A percentile compares a stretch with the other conserved stretches of the same genome.
phyloP scores from a whole-genome alignment of 2,888 invertebrate species.

The Sussaba pulchella region DNA sequence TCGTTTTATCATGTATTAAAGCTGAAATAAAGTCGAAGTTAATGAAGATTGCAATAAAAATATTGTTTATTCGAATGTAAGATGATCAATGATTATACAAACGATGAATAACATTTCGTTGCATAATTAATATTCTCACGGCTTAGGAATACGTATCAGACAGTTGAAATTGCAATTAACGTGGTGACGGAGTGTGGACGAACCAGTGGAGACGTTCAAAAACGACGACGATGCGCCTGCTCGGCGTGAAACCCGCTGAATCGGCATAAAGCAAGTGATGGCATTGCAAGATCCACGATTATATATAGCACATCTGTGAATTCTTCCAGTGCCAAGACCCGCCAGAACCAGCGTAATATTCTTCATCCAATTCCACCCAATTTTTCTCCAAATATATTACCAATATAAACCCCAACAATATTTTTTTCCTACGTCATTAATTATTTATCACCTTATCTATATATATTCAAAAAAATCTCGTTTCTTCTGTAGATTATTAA shows the following conservation, averaged over 20 bases:
- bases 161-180: no score
- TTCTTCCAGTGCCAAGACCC: slow-evolving; percentile 85
- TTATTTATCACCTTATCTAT: no score
- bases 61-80: slow-evolving; percentile 38
- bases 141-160: no score
- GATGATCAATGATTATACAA: slow-evolving; percentile 2
- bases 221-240: slow-evolving; percentile 1
- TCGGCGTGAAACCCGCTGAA: slow-evolving; percentile 69
- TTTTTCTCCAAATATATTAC: no score
- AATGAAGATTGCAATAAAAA: slow-evolving; percentile 8
- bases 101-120: background rate
- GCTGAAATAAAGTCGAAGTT: slow-evolving; percentile 11
- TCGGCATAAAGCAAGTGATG: slow-evolving; percentile 83
- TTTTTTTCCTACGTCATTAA: no score
- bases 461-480: no score
- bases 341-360: slow-evolving; percentile 77
- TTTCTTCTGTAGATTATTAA: background rate
- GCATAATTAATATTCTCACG: no score
- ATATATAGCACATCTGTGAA: slow-evolving; percentile 84
- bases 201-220: slow-evolving; percentile 21
- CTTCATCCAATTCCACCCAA: background rate
- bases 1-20: background rate
- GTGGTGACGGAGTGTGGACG: background rate
- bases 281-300: slow-evolving; percentile 85
- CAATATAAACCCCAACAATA: no score